A percentile compares a stretch with the other conserved stretches of the same genome.
Conservation (phyloP, 2,113 vertebrate species). For the Riparia riparia region DNA sequence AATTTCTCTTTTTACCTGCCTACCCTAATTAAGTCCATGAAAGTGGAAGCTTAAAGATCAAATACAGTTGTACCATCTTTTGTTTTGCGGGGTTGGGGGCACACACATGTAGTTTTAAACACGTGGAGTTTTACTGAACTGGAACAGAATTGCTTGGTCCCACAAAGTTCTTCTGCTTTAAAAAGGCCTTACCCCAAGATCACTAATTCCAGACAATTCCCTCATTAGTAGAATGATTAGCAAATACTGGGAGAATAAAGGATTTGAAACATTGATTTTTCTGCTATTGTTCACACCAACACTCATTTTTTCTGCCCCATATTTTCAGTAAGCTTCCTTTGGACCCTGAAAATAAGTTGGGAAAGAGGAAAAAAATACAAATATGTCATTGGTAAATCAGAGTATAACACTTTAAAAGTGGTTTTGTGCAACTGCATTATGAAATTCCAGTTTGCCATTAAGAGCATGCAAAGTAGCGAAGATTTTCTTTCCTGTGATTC, state of each 20-base stretch:
- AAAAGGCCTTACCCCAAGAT: slow-evolving; percentile 6
- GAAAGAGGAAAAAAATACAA: slow-evolving; percentile 47
- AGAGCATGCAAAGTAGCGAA: slow-evolving; percentile 77
- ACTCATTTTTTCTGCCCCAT: slow-evolving; percentile 12
- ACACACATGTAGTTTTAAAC: not conserved
- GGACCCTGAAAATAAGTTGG: slow-evolving; percentile 74
- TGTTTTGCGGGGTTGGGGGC: not conserved
- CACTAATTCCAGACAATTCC: slow-evolving; percentile 34
- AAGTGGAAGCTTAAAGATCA: slow-evolving; percentile 56
- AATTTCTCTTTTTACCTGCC: slow-evolving; percentile 51
- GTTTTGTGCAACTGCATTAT: slow-evolving; percentile 81
- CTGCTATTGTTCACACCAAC: slow-evolving; percentile 27
- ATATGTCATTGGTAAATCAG: slow-evolving; percentile 76
- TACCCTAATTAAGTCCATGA: slow-evolving; percentile 59
- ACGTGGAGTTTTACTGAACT: slow-evolving; percentile 47
- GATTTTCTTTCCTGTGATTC: slow-evolving; percentile 75
- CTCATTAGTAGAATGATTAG: slow-evolving; percentile 5
- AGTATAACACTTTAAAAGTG: slow-evolving; percentile 80
- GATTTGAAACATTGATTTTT: slow-evolving; percentile 37
- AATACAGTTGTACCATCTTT: slow-evolving; percentile 26
- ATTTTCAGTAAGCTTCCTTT: slow-evolving; percentile 70
- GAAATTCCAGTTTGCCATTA: slow-evolving; percentile 83
- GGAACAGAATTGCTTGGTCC: slow-evolving; percentile 81
- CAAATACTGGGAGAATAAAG: slow-evolving; percentile 23
- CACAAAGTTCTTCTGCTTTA: slow-evolving; percentile 55